A percentile compares a stretch with the other conserved stretches of the same genome.
phyloP scores from a whole-genome alignment of 2,113 vertebrate genomes.

The Chaenocephalus aceratus region DNA sequence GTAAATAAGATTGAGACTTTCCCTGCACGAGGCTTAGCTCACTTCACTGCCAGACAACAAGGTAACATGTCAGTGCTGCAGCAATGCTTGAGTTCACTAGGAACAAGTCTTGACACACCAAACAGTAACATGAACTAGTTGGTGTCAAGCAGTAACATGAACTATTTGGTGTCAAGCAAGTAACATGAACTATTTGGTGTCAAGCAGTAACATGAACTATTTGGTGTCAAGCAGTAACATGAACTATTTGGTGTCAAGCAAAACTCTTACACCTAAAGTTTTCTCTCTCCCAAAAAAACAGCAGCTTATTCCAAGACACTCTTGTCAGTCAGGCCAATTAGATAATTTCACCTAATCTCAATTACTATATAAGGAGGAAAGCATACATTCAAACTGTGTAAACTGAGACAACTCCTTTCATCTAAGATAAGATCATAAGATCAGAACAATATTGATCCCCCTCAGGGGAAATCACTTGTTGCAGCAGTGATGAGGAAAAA shows the following conservation, averaged over 20 bases:
- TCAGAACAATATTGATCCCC: too few species aligned
- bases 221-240: not conserved
- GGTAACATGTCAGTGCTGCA: not conserved
- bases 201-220: constrained; percentile 9
- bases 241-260: not conserved
- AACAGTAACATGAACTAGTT: not conserved
- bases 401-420: not conserved
- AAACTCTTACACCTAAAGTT: not conserved
- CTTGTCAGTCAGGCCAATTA: not conserved
- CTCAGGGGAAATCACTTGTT: too few species aligned
- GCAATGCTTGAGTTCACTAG: constrained; percentile 9
- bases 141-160: not conserved
- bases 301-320: not conserved
- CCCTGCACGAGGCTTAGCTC: not conserved
- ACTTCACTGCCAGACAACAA: not conserved
- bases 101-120: constrained; percentile 66
- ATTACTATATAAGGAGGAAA: not conserved
- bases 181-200: not conserved
- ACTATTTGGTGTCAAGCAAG: not conserved
- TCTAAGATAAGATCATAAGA: too few species aligned
- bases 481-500: too few species aligned
- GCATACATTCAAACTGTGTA: not conserved
- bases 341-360: not conserved
- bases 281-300: not conserved
- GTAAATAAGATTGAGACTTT: constrained; percentile 2